Percentiles rank a stretch among this genome's conserved stretches.
Conservation (phyloP, 37 sponge, comb jelly and placozoan species). For the Halichondria panicea region DNA sequence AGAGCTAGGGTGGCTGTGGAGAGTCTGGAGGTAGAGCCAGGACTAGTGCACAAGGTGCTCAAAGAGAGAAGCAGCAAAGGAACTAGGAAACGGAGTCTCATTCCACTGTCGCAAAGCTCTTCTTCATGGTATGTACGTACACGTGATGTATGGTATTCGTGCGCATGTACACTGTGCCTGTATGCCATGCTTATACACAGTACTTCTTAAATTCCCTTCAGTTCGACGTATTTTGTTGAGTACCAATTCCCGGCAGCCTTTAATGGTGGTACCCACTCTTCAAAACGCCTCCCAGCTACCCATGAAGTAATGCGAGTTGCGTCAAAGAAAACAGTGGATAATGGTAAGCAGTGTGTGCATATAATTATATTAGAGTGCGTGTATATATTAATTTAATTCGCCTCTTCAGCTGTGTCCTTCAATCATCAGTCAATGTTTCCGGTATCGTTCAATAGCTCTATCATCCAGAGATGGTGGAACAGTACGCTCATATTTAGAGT, state of each 20-base stretch:
- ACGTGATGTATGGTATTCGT: background rate
- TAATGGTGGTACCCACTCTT: background rate
- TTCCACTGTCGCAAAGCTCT: background rate
- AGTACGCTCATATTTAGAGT: slow-evolving; percentile 49
- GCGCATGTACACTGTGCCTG: background rate
- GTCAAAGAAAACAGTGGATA: slow-evolving; percentile 54
- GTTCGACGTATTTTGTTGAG: slow-evolving; percentile 69
- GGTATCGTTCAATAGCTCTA: slow-evolving; percentile 32
- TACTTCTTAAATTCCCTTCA: background rate
- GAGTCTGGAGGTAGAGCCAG: slow-evolving; percentile 18
- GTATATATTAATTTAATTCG: background rate
- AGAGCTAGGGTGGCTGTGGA: slow-evolving; percentile 46
- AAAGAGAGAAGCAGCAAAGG: background rate
- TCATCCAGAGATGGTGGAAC: slow-evolving; percentile 57
- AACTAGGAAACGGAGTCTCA: background rate
- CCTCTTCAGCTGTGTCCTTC: slow-evolving; percentile 51
- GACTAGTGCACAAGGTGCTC: slow-evolving; percentile 1
- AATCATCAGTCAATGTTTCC: slow-evolving; percentile 70
- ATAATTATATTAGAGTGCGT: background rate
- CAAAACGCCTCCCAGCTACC: background rate
- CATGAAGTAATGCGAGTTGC: slow-evolving; percentile 61
- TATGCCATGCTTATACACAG: background rate
- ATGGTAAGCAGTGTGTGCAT: slow-evolving; percentile 29
- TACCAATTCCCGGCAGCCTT: slow-evolving; percentile 57
- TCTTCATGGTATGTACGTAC: slow-evolving; percentile 11